phyloP scores from a whole-genome alignment of 2,797 vertebrate genomes.

The Coendou prehensilis region DNA sequence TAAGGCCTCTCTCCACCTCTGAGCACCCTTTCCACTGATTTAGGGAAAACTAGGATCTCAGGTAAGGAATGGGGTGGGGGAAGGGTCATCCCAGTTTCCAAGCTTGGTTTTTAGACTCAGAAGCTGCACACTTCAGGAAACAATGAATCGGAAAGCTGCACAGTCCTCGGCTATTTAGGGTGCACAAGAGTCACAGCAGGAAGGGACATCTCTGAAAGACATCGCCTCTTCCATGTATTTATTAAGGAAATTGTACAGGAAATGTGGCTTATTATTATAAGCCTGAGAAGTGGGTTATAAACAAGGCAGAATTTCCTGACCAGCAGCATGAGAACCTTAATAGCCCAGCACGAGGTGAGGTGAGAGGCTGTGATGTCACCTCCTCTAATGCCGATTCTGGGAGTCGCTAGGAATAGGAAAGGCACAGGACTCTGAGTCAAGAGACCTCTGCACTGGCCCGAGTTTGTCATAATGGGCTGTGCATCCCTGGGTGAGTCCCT shows the following conservation, averaged over 20 bases:
- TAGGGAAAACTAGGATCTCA: neutral
- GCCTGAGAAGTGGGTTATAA: constrained; percentile 9
- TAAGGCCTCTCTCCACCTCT: neutral
- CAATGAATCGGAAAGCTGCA: neutral
- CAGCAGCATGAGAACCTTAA: neutral
- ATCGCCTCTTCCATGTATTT: neutral
- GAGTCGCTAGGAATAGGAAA: neutral
- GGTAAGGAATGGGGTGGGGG: neutral
- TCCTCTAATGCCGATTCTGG: neutral
- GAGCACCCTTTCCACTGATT: neutral
- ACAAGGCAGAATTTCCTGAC: constrained; percentile 52
- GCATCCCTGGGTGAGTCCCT: fast-evolving
- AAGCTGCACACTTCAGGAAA: neutral
- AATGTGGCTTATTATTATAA: constrained; percentile 10
- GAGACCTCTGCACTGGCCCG: neutral
- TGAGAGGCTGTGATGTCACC: neutral
- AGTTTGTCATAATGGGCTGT: fast-evolving
- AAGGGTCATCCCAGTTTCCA: neutral
- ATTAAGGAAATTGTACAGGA: constrained; percentile 14
- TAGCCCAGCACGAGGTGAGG: neutral
- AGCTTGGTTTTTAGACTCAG: neutral
- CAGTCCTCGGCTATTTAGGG: neutral
- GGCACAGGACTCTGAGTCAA: neutral
- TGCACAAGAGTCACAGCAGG: fast-evolving
- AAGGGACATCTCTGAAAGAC: neutral